Evolutionary conservation across 2,888 invertebrate genomes (phyloP).

Genomic region (Drosophila robusta): DNA sequence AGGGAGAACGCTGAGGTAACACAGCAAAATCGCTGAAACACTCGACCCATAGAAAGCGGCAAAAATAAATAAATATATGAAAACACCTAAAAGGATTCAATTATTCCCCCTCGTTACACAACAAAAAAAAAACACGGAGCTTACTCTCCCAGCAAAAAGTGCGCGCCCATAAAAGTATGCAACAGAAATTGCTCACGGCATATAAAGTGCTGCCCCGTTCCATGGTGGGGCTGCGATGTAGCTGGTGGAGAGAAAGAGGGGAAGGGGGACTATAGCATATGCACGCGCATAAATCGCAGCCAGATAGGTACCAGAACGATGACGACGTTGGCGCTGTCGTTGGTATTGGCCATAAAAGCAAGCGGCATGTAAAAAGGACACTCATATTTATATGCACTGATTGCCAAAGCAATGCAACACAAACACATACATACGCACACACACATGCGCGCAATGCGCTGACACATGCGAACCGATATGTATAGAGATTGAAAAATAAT

Average conservation of each 20-base stretch:
- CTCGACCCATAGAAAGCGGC: slow-evolving; percentile 57
- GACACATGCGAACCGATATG: slow-evolving; percentile 29
- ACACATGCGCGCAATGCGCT: not conserved
- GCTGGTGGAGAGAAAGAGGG: not conserved
- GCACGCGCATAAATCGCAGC: slow-evolving; percentile 74
- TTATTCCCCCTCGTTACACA: slow-evolving; percentile 81
- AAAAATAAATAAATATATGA: slow-evolving; percentile 70
- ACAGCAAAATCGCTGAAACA: slow-evolving; percentile 53
- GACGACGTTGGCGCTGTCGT: slow-evolving; percentile 34
- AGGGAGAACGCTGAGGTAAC: slow-evolving; percentile 2
- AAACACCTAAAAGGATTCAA: slow-evolving; percentile 82
- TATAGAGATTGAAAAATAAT: slow-evolving; percentile 77
- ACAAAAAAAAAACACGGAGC: slow-evolving; percentile 54
- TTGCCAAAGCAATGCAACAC: slow-evolving; percentile 75
- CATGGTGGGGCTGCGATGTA: not conserved
- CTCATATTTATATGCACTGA: slow-evolving; percentile 80
- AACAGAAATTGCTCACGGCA: slow-evolving; percentile 77
- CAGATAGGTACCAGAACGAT: slow-evolving; percentile 60
- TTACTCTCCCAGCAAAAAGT: slow-evolving; percentile 51
- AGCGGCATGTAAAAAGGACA: slow-evolving; percentile 77
- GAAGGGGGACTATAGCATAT: slow-evolving; percentile 48
- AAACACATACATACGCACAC: slow-evolving; percentile 40
- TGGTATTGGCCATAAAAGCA: slow-evolving; percentile 69
- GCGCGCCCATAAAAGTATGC: slow-evolving; percentile 75
- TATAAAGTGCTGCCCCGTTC: slow-evolving; percentile 65